Evolutionary conservation across 1,140 invertebrate genomes (phyloP).

Genomic region (Bilobella aurantiaca): DNA sequence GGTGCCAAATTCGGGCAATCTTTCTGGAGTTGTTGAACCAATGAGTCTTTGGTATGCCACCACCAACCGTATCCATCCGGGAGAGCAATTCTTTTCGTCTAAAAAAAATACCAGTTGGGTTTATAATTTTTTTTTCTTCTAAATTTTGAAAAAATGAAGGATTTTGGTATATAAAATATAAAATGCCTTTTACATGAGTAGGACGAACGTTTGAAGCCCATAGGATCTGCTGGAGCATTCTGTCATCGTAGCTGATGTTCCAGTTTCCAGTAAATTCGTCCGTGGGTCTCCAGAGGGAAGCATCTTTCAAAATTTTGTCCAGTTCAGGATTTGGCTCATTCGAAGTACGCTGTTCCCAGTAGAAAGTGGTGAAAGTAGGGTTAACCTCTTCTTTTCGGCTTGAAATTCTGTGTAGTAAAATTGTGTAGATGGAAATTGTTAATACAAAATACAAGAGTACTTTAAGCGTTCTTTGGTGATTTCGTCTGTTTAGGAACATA

Average conservation of each 20-base stretch:
- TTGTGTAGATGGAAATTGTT: no score
- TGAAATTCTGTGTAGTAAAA: no score
- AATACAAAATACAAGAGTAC: no score
- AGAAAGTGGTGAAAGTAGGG: no score
- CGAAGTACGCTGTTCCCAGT: neutral
- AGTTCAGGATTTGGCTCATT: no score
- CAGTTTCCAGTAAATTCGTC: neutral
- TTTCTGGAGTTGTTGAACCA: neutral
- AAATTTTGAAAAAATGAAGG: no score
- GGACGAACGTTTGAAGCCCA: neutral
- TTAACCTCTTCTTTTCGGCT: no score
- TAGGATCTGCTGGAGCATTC: neutral
- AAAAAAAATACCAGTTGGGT: neutral
- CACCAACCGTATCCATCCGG: neutral
- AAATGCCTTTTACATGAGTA: neutral
- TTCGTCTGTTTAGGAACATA: no score
- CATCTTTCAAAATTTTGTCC: neutral
- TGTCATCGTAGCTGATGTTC: neutral
- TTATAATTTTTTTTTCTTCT: no score
- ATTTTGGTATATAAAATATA: no score
- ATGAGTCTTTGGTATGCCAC: neutral
- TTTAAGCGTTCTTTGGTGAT: no score
- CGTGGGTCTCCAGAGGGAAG: neutral
- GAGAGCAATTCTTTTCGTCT: neutral
- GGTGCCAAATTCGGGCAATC: neutral